These are phyloP conservation scores for Limnephilus rhombicus DNA, from an alignment of 2,888 invertebrate species.

Conservation along the genomic window DNA sequence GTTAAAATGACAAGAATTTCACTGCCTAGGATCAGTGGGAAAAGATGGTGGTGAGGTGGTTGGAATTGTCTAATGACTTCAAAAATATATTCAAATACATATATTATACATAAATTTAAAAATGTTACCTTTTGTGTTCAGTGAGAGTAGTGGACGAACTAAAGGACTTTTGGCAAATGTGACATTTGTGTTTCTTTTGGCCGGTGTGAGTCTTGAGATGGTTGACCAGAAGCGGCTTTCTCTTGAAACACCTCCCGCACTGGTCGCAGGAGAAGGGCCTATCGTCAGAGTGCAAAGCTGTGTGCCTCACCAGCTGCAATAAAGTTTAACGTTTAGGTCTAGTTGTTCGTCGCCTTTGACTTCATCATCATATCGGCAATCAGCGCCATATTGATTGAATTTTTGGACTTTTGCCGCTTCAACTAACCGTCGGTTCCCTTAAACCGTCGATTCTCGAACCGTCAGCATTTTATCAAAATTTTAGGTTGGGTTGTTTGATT, in stretches of 20 bases:
- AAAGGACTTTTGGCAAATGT: constrained; percentile 52
- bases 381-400: background rate
- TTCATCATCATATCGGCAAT: background rate
- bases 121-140: constrained; percentile 55
- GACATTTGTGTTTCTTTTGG: constrained; percentile 52
- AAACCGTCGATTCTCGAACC: no score
- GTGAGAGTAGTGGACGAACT: constrained; percentile 52
- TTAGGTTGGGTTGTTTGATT: no score
- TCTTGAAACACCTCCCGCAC: constrained; percentile 54
- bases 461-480: no score
- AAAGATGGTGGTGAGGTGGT: no score
- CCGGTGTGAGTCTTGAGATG: constrained; percentile 56
- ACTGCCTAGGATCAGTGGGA: no score
- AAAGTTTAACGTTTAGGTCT: background rate
- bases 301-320: constrained; percentile 56
- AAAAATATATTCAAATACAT: background rate
- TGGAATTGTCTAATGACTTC: no score
- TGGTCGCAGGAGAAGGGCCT: constrained; percentile 57
- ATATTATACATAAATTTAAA: background rate
- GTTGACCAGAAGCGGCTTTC: constrained; percentile 57
- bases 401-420: no score
- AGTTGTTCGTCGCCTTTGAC: background rate
- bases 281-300: constrained; percentile 56
- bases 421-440: no score
- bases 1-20: no score